Conservation (phyloP, 2,113 vertebrate species). For the Acrocephalus arundinaceus region DNA sequence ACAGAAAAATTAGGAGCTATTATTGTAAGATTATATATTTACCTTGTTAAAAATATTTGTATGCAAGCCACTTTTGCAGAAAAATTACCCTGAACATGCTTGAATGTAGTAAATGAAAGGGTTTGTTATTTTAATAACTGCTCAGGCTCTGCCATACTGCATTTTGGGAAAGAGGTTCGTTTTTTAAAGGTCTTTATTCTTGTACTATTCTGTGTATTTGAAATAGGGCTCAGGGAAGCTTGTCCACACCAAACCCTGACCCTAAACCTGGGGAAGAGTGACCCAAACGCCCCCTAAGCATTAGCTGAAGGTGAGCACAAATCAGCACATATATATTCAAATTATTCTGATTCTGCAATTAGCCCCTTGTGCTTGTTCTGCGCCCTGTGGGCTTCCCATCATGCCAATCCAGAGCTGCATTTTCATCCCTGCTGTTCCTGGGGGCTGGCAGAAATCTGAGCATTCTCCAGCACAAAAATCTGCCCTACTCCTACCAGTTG, state of each 20-base stretch:
- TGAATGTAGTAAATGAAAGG: slow-evolving; percentile 71
- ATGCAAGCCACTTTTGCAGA: slow-evolving; percentile 66
- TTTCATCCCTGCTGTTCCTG: slow-evolving; percentile 32
- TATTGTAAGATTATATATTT: slow-evolving; percentile 68
- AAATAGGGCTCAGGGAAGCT: neutral
- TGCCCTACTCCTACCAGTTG: neutral
- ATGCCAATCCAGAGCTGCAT: slow-evolving; percentile 27
- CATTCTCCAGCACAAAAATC: neutral
- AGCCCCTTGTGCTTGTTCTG: slow-evolving; percentile 17
- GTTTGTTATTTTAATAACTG: slow-evolving; percentile 62
- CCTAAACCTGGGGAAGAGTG: slow-evolving; percentile 25
- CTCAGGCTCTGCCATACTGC: slow-evolving; percentile 21
- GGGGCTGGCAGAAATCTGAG: slow-evolving; percentile 26
- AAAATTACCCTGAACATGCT: slow-evolving; percentile 63
- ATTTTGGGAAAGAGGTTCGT: slow-evolving; percentile 48
- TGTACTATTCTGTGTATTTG: neutral
- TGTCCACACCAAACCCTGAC: neutral
- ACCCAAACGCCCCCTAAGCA: neutral
- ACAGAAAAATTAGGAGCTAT: slow-evolving; percentile 70
- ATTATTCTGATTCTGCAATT: slow-evolving; percentile 40
- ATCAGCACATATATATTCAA: slow-evolving; percentile 20
- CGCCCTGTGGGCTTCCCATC: neutral
- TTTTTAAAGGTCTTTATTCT: slow-evolving; percentile 40
- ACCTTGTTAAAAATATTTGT: slow-evolving; percentile 75
- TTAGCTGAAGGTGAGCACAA: slow-evolving; percentile 34